Percentiles rank a stretch among this genome's conserved stretches.
Evolutionary conservation across 2,888 invertebrate species (phyloP).

Genomic region (Pachymerium ferrugineum): DNA sequence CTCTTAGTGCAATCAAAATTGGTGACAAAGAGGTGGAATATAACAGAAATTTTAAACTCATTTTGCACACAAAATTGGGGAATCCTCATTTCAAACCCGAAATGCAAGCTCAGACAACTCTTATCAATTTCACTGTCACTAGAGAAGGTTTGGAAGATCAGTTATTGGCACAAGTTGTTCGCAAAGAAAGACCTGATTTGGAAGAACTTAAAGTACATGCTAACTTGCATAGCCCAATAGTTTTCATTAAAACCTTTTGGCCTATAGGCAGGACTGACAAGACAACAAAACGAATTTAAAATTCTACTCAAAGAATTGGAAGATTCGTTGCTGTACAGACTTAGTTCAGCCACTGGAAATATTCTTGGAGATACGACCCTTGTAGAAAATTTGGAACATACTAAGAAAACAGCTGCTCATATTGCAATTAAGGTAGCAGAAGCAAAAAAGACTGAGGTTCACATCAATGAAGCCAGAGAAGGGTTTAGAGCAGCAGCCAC

Average conservation of each 20-base stretch:
- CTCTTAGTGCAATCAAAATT: slow-evolving; percentile 47
- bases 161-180: too few species aligned
- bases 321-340: slow-evolving; percentile 81
- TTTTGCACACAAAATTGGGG: slow-evolving; percentile 84
- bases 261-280: slow-evolving; percentile 83
- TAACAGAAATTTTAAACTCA: slow-evolving; percentile 77
- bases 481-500: slow-evolving; percentile 48
- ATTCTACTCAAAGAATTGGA: slow-evolving; percentile 87
- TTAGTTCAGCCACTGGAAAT: slow-evolving; percentile 89
- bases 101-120: slow-evolving; percentile 76
- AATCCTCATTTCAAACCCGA: slow-evolving; percentile 94
- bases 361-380: slow-evolving; percentile 89
- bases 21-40: slow-evolving; percentile 89
- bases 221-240: slow-evolving; percentile 49
- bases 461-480: slow-evolving; percentile 47
- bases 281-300: slow-evolving; percentile 95
- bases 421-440: slow-evolving; percentile 78
- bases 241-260: slow-evolving; percentile 47
- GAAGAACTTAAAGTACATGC: too few species aligned
- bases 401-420: slow-evolving; percentile 91
- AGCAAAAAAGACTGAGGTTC: slow-evolving; percentile 48
- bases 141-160: slow-evolving; percentile 83
- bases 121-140: slow-evolving; percentile 89
- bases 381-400: slow-evolving; percentile 93
- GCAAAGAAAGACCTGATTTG: slow-evolving; percentile 50